Conservation (phyloP, 1,140 invertebrate genomes). For the Stegodyphus mimosarum region DNA sequence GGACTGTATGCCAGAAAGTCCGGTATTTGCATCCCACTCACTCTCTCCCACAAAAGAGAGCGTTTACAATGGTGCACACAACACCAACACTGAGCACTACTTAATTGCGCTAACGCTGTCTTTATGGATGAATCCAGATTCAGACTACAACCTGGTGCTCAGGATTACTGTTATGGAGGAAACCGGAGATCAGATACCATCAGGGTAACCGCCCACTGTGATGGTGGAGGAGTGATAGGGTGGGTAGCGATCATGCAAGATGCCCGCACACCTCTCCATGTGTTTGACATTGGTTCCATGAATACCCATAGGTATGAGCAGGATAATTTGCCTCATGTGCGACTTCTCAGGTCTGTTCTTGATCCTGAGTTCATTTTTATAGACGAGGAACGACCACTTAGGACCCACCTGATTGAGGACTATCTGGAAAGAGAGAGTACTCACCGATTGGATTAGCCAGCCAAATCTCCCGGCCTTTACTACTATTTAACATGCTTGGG, state of each 20-base stretch:
- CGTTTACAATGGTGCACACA: background rate
- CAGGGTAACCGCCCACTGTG: background rate
- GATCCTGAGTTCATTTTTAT: background rate
- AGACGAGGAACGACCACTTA: slow-evolving; percentile 18
- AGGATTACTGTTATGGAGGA: background rate
- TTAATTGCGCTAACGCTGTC: slow-evolving; percentile 2
- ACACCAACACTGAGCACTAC: slow-evolving; percentile 8
- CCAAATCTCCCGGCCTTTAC: slow-evolving; percentile 67
- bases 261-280: slow-evolving; percentile 11
- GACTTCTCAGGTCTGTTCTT: background rate
- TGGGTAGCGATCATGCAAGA: slow-evolving; percentile 9
- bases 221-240: slow-evolving; percentile 1
- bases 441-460: slow-evolving; percentile 66
- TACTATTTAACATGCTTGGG: slow-evolving; percentile 68
- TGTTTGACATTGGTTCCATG: slow-evolving; percentile 12
- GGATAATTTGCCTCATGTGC: background rate
- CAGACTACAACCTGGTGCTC: slow-evolving; percentile 16
- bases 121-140: slow-evolving; percentile 20
- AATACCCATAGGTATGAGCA: slow-evolving; percentile 7
- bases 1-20: slow-evolving; percentile 13
- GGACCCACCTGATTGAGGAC: background rate
- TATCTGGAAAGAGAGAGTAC: slow-evolving; percentile 60
- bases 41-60: slow-evolving; percentile 2
- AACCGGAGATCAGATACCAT: slow-evolving; percentile 4
- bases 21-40: slow-evolving; percentile 7